Evolutionary conservation across 2,797 vertebrate genomes (phyloP), one percentile per base, ranked within the genome.

Genomic region (Nothura maculosa): DNA sequence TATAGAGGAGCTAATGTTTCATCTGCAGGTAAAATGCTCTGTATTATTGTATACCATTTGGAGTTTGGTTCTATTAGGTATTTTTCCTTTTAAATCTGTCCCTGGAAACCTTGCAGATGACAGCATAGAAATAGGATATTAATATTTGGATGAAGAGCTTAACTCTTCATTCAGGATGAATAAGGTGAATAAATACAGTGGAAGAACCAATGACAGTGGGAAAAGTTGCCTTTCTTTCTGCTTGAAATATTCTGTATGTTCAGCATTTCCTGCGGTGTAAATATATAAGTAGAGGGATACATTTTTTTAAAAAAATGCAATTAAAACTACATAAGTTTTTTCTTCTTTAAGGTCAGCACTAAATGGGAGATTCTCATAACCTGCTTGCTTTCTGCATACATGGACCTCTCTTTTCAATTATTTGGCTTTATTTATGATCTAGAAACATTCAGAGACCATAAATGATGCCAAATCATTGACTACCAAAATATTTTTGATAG

Each of bases 261-360:
- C 60, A 57, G 7, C 18, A 54, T 78, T 92, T 93, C 30, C 66
- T 86, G 6, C 48, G 77, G 60, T 58, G 30, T 50, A 81, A 78
- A 66, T 50, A 60, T 10, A 50, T 66, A 64, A 89, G 40, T 19
- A 72, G 10, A 50, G 20, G 16, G 8, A 73, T 68, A 81, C 54
- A 28, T 92, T 81, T 83, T 62, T 25, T 92, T 81, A 60, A 75
- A 62, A 75, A 89, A 83, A 87, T 47, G 7, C 67, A n/a, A 45
- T 63, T 61, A 18, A 48, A 86, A 67, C 15, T 62, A 8, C 25
- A 43, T 62, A 83, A 92, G 10, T 27, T 10, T 76, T 69, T n/a
- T 68, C 45, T 4, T 2, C 34, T 52, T 52, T 32, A 62, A 66
- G 34, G 61, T 8, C 25, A 66, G 22, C 21, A 43, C 8, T 66